Percentiles rank a stretch among this genome's conserved stretches.
These are phyloP conservation scores for Chorisops tibialis DNA, from an alignment of 2,888 invertebrate species.

Conservation along the genomic window DNA sequence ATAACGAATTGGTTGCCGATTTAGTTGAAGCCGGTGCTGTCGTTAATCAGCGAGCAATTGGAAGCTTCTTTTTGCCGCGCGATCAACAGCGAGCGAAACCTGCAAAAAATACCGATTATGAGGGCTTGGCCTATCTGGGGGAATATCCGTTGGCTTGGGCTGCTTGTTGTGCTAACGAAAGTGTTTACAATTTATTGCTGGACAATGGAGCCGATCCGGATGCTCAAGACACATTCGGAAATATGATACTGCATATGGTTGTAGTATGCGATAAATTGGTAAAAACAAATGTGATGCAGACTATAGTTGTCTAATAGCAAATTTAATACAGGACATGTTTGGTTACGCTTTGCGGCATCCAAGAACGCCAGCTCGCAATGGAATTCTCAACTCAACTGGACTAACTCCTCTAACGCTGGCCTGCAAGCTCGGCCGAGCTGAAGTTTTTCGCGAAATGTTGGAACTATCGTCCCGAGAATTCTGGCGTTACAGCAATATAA, in stretches of 20 bases:
- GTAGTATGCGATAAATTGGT: slow-evolving; percentile 97
- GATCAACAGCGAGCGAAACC: slow-evolving; percentile 85
- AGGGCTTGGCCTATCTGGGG: slow-evolving; percentile 94
- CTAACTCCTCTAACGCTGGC: slow-evolving; percentile 94
- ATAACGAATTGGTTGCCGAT: slow-evolving; percentile 91
- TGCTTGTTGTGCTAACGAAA: slow-evolving; percentile 94
- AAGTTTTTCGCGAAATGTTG: slow-evolving; percentile 97
- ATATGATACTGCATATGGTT: slow-evolving; percentile 99
- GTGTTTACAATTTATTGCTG: slow-evolving; percentile 91
- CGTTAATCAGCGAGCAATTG: slow-evolving; percentile 89
- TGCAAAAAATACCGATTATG: slow-evolving; percentile 83
- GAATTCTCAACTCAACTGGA: slow-evolving; percentile 82
- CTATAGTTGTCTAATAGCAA: background rate
- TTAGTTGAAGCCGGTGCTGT: slow-evolving; percentile 89
- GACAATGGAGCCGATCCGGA: slow-evolving; percentile 94
- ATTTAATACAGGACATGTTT: slow-evolving; percentile 83
- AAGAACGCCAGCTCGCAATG: slow-evolving; percentile 86
- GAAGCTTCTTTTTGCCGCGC: slow-evolving; percentile 92
- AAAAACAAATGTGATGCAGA: slow-evolving; percentile 39
- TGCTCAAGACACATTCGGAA: slow-evolving; percentile 93
- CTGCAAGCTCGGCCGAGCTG: slow-evolving; percentile 92
- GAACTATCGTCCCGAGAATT: slow-evolving; percentile 93
- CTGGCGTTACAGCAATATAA: slow-evolving; percentile 98
- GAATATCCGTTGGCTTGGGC: slow-evolving; percentile 98
- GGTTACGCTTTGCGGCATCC: slow-evolving; percentile 96